Evolutionary conservation across 64 coral and sea anemone species (phyloP).

Genomic region (Trachythela sp.): DNA sequence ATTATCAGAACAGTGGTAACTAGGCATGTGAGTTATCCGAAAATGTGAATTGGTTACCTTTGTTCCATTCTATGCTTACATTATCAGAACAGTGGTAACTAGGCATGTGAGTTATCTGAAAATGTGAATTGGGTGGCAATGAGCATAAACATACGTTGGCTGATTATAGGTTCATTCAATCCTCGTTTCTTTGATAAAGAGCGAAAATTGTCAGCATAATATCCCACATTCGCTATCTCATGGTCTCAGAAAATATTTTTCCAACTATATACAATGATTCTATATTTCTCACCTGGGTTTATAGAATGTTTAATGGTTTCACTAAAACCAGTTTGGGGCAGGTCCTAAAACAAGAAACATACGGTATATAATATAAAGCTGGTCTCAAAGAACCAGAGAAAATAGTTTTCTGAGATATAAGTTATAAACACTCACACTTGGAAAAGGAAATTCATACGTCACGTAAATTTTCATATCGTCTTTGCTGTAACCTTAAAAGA

Average conservation of each 20-base stretch:
- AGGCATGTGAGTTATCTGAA: too few species aligned
- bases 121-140: too few species aligned
- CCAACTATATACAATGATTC: too few species aligned
- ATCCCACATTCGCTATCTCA: background rate
- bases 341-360: slow-evolving; percentile 33
- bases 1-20: too few species aligned
- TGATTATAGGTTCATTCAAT: too few species aligned
- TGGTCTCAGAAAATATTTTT: background rate
- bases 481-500: slow-evolving; percentile 68
- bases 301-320: slow-evolving; percentile 86
- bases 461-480: slow-evolving; percentile 93
- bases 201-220: background rate
- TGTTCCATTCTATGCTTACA: too few species aligned
- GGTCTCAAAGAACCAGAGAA: background rate
- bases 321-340: slow-evolving; percentile 81
- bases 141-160: too few species aligned
- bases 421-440: slow-evolving; percentile 83
- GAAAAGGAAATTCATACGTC: slow-evolving; percentile 87
- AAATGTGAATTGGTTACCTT: too few species aligned
- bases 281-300: slow-evolving; percentile 90
- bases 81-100: too few species aligned
- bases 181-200: too few species aligned
- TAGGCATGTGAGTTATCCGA: too few species aligned
- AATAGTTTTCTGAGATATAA: too few species aligned
- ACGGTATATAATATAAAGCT: background rate